Evolutionary conservation across 1,140 invertebrate genomes (phyloP), one percentile per base, ranked within the genome.

Genomic region (Akabosia matsudoensis): DNA sequence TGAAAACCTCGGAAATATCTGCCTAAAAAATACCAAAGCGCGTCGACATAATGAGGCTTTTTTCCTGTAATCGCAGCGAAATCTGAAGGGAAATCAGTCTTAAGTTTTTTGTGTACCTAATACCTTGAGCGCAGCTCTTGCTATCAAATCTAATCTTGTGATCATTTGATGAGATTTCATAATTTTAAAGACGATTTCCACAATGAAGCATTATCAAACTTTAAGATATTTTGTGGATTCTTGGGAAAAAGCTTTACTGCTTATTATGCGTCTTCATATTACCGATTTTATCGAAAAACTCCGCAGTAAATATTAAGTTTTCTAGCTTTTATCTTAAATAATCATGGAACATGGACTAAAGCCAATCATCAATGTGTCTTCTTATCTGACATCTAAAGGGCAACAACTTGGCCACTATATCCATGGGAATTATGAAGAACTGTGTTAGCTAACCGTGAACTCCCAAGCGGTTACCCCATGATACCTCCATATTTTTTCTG

Each of bases 81-180:
- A 30, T 67, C 61, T 67, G 24, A 22, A 67, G 61, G 30, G 61
- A 67, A 67, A 67, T 67, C 61, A 67, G 28, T 31, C 61, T 67
- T 67, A 24, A 67, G 28, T 67, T 67, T 67, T 30, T 67, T 56
- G 14, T 56, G 28, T 67, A 67, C 61, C 61, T 13, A 24, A 67
- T 30, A n/a, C 28, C 31, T n/a, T n/a, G n/a, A n/a, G 28, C 4
- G 26, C 54, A n/a, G 7, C 30, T 67, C 54, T 67, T 28, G 28
- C n/a, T 30, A 67, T 67, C 61, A 13, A 28, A 31, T 13, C 24
- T 7, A 30, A 67, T 67, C 30, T 67, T 30, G 26, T 67, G 61
- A 67, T 67, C 31, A 10, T 67, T 30, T 30, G 61, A 67, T 67
- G 61, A 67, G 61, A 67, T 67, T 67, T 31, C 24, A 30, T 7